Conservation (phyloP, 2,888 invertebrate species). For the Chymomyza amoena region DNA sequence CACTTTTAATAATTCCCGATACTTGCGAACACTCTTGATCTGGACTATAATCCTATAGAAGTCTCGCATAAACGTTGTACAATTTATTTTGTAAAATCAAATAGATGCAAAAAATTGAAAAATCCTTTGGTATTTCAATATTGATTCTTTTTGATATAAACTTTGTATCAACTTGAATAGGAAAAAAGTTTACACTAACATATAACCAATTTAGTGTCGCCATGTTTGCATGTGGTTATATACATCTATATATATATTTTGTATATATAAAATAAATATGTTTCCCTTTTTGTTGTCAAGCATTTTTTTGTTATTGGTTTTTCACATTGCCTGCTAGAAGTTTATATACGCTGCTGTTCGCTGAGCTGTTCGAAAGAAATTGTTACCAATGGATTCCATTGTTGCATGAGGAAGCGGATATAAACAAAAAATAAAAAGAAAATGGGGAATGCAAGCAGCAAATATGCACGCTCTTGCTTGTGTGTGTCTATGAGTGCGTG, state of each 20-base stretch:
- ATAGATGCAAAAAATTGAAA: background rate
- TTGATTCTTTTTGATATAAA: background rate
- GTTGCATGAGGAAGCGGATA: slow-evolving; percentile 31
- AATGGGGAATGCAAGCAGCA: background rate
- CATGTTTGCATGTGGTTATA: slow-evolving; percentile 15
- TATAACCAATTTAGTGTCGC: slow-evolving; percentile 38
- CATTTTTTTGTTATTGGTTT: background rate
- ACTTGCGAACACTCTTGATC: too few species aligned
- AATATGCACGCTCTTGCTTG: background rate
- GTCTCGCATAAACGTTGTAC: too few species aligned
- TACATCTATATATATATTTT: slow-evolving; percentile 23
- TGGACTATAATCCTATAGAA: too few species aligned
- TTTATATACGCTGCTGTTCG: background rate
- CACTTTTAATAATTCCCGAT: too few species aligned
- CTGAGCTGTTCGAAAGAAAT: background rate
- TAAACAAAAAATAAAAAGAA: slow-evolving; percentile 5
- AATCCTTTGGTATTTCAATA: slow-evolving; percentile 40
- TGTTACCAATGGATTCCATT: slow-evolving; percentile 32
- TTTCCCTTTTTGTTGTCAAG: slow-evolving; percentile 7
- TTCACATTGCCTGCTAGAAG: background rate
- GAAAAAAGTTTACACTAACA: slow-evolving; percentile 29
- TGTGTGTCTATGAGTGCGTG: too few species aligned
- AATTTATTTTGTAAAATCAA: background rate
- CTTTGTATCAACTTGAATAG: background rate
- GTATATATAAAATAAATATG: slow-evolving; percentile 7